Conservation (phyloP, 2,113 vertebrate species). For the Cheirogaleus medius region DNA sequence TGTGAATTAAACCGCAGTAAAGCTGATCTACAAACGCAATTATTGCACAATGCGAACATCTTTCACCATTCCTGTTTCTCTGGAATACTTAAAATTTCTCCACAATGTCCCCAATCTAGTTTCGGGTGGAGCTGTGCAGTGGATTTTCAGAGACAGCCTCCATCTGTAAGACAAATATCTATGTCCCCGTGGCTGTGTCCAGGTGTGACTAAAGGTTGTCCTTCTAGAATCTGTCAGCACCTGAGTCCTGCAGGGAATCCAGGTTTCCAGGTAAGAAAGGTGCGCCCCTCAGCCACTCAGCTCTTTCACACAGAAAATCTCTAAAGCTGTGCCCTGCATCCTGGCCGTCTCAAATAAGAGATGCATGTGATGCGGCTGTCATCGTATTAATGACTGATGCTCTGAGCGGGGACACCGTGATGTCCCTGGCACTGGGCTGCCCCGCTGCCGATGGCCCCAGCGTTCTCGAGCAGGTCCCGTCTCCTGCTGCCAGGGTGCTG, state of each 20-base stretch:
- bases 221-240: fast-evolving
- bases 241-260: fast-evolving
- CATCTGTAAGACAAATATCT: fast-evolving
- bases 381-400: fast-evolving
- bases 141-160: neutral
- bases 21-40: fast-evolving
- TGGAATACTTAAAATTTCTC: neutral
- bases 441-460: fast-evolving
- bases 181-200: fast-evolving
- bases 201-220: fast-evolving
- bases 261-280: too few species aligned
- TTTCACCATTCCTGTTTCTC: neutral
- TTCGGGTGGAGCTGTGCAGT: fast-evolving
- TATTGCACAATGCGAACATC: fast-evolving
- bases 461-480: fast-evolving
- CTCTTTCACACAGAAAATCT: fast-evolving
- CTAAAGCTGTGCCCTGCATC: fast-evolving
- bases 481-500: fast-evolving
- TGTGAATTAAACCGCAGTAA: fast-evolving
- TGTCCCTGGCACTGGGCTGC: fast-evolving
- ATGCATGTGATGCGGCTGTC: fast-evolving
- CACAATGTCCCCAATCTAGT: fast-evolving
- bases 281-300: fast-evolving
- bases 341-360: neutral
- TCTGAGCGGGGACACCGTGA: fast-evolving